phyloP scores from a whole-genome alignment of 2,888 invertebrate species.

The Aradus depressus region DNA sequence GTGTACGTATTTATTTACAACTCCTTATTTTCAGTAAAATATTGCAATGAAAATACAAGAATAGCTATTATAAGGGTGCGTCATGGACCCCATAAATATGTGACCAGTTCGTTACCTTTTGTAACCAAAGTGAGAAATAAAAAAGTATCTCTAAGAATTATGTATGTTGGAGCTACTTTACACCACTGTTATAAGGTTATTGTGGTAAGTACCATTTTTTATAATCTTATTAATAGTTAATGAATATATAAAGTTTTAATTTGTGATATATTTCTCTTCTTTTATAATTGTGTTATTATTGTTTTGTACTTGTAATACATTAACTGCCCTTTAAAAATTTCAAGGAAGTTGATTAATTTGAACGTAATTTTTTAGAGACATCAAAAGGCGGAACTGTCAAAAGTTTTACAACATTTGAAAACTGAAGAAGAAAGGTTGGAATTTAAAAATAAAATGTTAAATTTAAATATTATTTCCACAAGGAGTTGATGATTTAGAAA shows the following conservation, averaged over 20 bases:
- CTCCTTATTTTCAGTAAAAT: slow-evolving; percentile 47
- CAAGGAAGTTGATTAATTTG: slow-evolving; percentile 6
- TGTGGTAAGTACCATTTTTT: slow-evolving; percentile 33
- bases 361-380: slow-evolving; percentile 15
- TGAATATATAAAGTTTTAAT: neutral
- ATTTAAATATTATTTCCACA: too few species aligned
- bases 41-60: slow-evolving; percentile 64
- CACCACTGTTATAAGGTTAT: slow-evolving; percentile 68
- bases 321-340: neutral
- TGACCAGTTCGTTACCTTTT: slow-evolving; percentile 56
- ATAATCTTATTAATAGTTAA: too few species aligned
- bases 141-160: slow-evolving; percentile 48
- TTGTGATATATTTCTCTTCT: neutral
- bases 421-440: slow-evolving; percentile 10
- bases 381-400: slow-evolving; percentile 16
- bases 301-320: neutral
- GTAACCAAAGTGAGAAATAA: slow-evolving; percentile 54
- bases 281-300: neutral
- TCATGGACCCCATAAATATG: slow-evolving; percentile 63
- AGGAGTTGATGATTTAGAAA: too few species aligned
- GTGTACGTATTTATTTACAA: slow-evolving; percentile 1
- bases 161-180: slow-evolving; percentile 67
- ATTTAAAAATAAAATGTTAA: too few species aligned
- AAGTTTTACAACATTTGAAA: slow-evolving; percentile 2
- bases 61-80: slow-evolving; percentile 60